A percentile compares a stretch with the other conserved stretches of the same genome.
Conservation (phyloP, 2,888 invertebrate species). For the Ferrisia virgata region DNA sequence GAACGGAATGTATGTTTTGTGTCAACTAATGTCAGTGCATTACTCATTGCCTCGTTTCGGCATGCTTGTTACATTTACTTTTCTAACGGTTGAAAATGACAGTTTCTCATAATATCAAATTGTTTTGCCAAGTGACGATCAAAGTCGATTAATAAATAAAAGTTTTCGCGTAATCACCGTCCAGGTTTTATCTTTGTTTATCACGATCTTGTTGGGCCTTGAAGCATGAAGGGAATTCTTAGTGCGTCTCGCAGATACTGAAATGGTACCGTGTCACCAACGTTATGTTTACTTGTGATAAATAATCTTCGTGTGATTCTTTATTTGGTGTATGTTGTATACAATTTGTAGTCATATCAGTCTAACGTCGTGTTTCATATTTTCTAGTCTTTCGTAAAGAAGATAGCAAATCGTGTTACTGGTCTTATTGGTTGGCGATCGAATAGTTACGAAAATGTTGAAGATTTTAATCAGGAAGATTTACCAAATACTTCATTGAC, state of each 20-base stretch:
- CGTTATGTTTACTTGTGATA: not conserved
- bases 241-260: not conserved
- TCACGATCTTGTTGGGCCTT: not conserved
- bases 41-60: constrained; percentile 8
- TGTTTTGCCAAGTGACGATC: not conserved
- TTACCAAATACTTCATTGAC: not conserved
- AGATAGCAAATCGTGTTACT: constrained; percentile 27
- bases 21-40: not conserved
- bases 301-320: no score
- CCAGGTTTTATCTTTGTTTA: not conserved
- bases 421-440: constrained; percentile 34
- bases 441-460: not conserved
- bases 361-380: not conserved
- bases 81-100: not conserved
- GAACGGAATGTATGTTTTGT: not conserved
- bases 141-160: not conserved
- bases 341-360: not conserved
- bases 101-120: no score
- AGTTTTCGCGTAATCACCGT: not conserved
- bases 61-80: constrained; percentile 7
- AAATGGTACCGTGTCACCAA: not conserved
- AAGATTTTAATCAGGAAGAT: not conserved
- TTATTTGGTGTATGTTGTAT: no score
- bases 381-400: constrained; percentile 38
- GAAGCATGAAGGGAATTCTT: not conserved